phyloP scores from a whole-genome alignment of 2,113 vertebrate genomes.

The Tor tambroides region DNA sequence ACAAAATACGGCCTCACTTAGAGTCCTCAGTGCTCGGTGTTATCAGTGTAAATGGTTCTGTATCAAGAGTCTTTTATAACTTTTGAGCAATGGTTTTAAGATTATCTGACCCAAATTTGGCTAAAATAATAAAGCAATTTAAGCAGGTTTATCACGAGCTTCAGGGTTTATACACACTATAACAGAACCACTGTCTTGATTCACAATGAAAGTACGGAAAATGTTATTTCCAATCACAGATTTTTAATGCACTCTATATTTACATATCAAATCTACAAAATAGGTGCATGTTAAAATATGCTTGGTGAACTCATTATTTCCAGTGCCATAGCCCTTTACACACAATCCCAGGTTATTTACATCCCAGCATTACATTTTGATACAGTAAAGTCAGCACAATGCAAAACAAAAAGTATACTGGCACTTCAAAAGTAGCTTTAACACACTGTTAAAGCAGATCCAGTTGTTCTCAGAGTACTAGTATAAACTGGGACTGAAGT shows the following conservation, averaged over 20 bases:
- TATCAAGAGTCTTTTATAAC: background rate
- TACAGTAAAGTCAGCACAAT: constrained; percentile 59
- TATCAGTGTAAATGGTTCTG: background rate
- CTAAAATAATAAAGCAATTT: background rate
- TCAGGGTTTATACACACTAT: background rate
- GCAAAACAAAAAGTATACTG: constrained; percentile 57
- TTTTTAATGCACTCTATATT: constrained; percentile 76
- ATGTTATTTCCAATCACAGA: constrained; percentile 66
- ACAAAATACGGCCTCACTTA: no score
- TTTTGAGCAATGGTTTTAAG: background rate
- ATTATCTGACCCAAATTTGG: background rate
- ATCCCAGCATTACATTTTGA: constrained; percentile 60
- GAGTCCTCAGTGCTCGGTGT: no score
- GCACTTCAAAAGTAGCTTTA: constrained; percentile 35
- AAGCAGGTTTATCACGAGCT: background rate
- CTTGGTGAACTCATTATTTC: constrained; percentile 55
- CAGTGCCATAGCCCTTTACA: constrained; percentile 70
- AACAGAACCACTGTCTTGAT: background rate
- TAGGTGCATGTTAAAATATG: constrained; percentile 76
- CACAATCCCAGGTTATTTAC: constrained; percentile 61
- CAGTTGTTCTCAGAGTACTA: constrained; percentile 14
- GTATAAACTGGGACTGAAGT: constrained; percentile 9
- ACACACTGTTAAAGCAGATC: constrained; percentile 29
- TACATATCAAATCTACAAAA: constrained; percentile 82
- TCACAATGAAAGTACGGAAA: background rate